A percentile compares a stretch with the other conserved stretches of the same genome.
phyloP scores from a whole-genome alignment of 2,888 invertebrate genomes.

The Ditylenchus weischeri region DNA sequence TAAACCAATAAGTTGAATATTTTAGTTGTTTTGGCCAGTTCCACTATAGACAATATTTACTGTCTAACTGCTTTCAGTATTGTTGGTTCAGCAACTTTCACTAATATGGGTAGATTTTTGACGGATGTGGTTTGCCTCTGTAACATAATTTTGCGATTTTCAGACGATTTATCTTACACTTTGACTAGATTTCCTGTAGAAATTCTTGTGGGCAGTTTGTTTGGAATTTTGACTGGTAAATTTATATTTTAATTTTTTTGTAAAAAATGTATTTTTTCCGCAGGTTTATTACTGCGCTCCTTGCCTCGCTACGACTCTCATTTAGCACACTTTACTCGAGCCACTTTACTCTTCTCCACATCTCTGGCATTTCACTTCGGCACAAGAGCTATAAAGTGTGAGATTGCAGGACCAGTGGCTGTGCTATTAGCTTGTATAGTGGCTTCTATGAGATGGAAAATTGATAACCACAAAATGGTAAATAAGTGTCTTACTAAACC shows the following conservation, averaged over 20 bases:
- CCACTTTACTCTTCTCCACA: conserved; percentile 23
- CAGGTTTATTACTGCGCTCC: conserved; percentile 31
- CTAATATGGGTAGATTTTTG: conserved; percentile 6
- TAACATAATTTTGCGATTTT: not conserved
- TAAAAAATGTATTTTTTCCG: not conserved
- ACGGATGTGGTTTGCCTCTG: not conserved
- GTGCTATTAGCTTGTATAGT: conserved; percentile 40
- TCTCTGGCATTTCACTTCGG: conserved; percentile 38
- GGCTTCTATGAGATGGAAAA: conserved; percentile 42
- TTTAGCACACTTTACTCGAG: conserved; percentile 34
- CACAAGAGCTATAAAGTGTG: conserved; percentile 36
- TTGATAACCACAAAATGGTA: conserved; percentile 38
- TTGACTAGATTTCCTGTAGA: conserved; percentile 38
- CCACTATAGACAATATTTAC: conserved; percentile 23
- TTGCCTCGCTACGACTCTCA: conserved; percentile 37
- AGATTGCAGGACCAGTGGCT: conserved; percentile 40
- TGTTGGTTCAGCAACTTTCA: conserved; percentile 29
- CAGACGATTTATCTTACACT: conserved; percentile 37
- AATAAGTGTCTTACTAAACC: conserved; percentile 9
- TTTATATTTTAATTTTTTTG: not conserved
- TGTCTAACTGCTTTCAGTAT: conserved; percentile 40
- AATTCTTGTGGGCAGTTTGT: conserved; percentile 34
- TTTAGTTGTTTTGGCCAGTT: conserved; percentile 26
- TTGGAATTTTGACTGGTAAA: conserved; percentile 38
- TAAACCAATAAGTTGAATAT: no score